Base-by-base conservation (phyloP, 2,797 vertebrate genomes). In the Leucoraja ocellata region DNA sequence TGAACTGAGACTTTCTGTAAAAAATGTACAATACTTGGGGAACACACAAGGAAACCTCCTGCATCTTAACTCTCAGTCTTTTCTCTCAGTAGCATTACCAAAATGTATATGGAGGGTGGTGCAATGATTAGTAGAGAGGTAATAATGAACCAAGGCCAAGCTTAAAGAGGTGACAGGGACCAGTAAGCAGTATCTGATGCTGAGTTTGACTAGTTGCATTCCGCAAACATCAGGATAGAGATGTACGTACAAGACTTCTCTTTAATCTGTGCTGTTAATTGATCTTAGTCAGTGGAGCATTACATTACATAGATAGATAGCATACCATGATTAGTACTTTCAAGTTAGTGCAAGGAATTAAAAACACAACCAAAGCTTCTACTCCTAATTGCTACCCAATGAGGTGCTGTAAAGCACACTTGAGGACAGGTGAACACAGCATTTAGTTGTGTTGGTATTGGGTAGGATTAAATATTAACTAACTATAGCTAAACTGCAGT, bases 261-360 rank as follows among this genome's bases (percentile, higher is more conserved):
- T 25, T 58, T 63, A 61, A 25, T 61, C 54, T 16, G 58, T 88
- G 61, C 84, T 88, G 28, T 65, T 88, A 65, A 88, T 88, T 63
- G 84, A 63, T 65, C 61, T 88, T 61, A 65, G 84, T 88, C 83
- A 86, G 25, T 65, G n/a, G 61, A 88, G 84, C 46, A 46, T 46
- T 46, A 46, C 46, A 46, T 46, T 46, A 46, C 46, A 46, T 46
- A 46, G 46, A 46, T 46, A 46, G 46, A 3, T 46, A 46, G 46
- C 46, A 68, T 63, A 63, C 16, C 18, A 6, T 32, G 84, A 68
- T 88, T 88, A 68, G n/a, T 78, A 78, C 10, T 14, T 65, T 88
- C 14, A 83, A 58, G 83, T 86, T 58, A 86, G 58, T n/a, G n/a
- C 32, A 68, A 88, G n/a, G 16, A 68, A 46, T 46, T 36, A 39